phyloP scores from a whole-genome alignment of 2,113 vertebrate species.

The Catharus minimus region DNA sequence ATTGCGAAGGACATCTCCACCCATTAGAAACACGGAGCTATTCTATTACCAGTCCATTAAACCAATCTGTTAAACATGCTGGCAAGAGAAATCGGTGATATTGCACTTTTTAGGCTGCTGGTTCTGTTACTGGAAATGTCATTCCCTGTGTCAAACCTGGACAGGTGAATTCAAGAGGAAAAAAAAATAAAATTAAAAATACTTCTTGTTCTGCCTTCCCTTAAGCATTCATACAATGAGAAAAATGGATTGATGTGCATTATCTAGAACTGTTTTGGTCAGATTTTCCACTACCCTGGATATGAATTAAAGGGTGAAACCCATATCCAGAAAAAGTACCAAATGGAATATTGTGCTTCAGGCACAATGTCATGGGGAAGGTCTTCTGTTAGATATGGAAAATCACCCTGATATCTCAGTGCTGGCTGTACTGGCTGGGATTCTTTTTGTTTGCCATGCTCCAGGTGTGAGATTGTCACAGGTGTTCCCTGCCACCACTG shows the following conservation, averaged over 20 bases:
- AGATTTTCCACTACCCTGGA: not conserved
- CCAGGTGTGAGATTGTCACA: not conserved
- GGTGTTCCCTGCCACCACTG: not conserved
- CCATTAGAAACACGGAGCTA: not conserved
- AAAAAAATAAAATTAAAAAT: not conserved
- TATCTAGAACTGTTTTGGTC: not conserved
- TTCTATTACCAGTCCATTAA: not conserved
- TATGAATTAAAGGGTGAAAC: not conserved
- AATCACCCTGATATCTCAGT: not conserved
- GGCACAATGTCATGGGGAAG: not conserved
- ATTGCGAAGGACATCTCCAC: not conserved
- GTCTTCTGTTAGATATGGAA: not conserved
- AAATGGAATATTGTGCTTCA: not conserved
- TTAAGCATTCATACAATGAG: not conserved
- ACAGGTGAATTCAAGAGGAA: not conserved
- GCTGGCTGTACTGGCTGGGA: not conserved
- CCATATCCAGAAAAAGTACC: not conserved
- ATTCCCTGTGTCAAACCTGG: not conserved
- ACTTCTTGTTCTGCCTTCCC: not conserved
- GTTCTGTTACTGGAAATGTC: not conserved
- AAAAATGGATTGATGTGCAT: not conserved
- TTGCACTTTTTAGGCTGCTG: not conserved
- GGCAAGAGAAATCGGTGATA: not conserved
- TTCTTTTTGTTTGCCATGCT: rapidly evolving
- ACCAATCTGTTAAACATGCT: not conserved